Conservation (phyloP, 2,888 invertebrate genomes). For the Scaptomyza parva region DNA sequence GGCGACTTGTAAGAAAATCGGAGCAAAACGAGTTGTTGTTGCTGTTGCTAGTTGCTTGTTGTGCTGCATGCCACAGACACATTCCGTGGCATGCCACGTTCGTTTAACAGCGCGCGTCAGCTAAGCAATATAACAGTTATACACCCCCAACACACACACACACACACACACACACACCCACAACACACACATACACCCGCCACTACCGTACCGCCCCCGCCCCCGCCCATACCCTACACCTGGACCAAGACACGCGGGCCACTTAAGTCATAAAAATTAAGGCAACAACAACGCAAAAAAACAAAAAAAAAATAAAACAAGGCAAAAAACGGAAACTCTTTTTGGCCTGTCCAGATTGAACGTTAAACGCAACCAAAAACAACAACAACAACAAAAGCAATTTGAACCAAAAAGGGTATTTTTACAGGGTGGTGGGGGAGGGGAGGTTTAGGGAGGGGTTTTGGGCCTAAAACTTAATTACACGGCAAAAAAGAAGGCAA, state of each 20-base stretch:
- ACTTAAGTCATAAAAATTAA: slow-evolving; percentile 78
- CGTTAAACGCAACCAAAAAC: slow-evolving; percentile 4
- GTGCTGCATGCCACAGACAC: slow-evolving; percentile 70
- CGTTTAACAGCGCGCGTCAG: slow-evolving; percentile 75
- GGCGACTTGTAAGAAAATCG: slow-evolving; percentile 49
- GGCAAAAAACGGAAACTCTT: slow-evolving; percentile 13
- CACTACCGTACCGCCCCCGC: no score
- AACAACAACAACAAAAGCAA: slow-evolving; percentile 5
- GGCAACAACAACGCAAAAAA: slow-evolving; percentile 36
- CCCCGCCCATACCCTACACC: not conserved
- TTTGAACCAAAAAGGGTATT: slow-evolving; percentile 11
- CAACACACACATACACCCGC: slow-evolving; percentile 2
- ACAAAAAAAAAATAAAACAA: no score
- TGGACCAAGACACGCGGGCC: slow-evolving; percentile 32
- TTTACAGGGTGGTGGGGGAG: slow-evolving; percentile 1
- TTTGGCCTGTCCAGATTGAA: slow-evolving; percentile 35
- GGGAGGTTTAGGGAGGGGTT: not conserved
- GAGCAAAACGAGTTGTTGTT: slow-evolving; percentile 55
- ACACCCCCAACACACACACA: slow-evolving; percentile 24
- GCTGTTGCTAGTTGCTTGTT: slow-evolving; percentile 15
- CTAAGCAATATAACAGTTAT: slow-evolving; percentile 72
- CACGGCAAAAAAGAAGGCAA: slow-evolving; percentile 22
- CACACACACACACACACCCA: slow-evolving; percentile 23
- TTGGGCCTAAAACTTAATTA: slow-evolving; percentile 38
- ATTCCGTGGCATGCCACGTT: slow-evolving; percentile 74